phyloP scores from a whole-genome alignment of 2,888 invertebrate genomes.

The Ceramica pisi region DNA sequence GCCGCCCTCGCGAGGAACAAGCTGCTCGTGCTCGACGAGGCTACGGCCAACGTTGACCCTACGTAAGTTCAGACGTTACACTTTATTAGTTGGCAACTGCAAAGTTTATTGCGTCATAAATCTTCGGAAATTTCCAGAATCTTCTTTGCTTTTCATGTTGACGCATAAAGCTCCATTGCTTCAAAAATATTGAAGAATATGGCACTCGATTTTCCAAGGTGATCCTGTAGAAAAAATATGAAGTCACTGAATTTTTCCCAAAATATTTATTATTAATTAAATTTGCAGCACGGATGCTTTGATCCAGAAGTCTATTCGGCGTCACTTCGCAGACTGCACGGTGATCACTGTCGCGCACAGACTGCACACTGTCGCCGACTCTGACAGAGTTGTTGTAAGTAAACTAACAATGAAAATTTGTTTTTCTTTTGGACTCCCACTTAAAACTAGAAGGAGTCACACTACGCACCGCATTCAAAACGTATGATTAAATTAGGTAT shows the following conservation, averaged over 20 bases:
- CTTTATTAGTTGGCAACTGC: background rate
- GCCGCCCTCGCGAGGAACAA: conserved; percentile 95
- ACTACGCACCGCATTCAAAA: too few species aligned
- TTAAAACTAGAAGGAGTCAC: too few species aligned
- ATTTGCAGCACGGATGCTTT: conserved; percentile 93
- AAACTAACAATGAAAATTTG: background rate
- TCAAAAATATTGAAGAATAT: background rate
- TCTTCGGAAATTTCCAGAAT: background rate
- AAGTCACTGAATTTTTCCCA: background rate
- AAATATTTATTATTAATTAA: conserved; percentile 13
- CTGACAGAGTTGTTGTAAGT: conserved; percentile 95
- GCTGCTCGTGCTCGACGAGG: conserved; percentile 96
- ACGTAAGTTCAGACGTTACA: conserved; percentile 86
- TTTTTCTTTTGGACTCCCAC: background rate
- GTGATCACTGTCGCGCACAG: conserved; percentile 98
- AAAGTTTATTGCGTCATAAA: background rate
- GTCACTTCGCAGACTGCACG: conserved; percentile 95
- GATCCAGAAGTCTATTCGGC: conserved; percentile 95
- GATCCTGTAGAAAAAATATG: background rate
- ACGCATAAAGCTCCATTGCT: too few species aligned
- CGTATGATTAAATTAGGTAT: too few species aligned
- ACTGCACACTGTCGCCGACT: conserved; percentile 97
- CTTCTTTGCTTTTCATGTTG: background rate
- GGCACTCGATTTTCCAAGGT: background rate
- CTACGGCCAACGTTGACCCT: conserved; percentile 97